phyloP scores from a whole-genome alignment of 2,113 vertebrate genomes.

The Haemorhous mexicanus region DNA sequence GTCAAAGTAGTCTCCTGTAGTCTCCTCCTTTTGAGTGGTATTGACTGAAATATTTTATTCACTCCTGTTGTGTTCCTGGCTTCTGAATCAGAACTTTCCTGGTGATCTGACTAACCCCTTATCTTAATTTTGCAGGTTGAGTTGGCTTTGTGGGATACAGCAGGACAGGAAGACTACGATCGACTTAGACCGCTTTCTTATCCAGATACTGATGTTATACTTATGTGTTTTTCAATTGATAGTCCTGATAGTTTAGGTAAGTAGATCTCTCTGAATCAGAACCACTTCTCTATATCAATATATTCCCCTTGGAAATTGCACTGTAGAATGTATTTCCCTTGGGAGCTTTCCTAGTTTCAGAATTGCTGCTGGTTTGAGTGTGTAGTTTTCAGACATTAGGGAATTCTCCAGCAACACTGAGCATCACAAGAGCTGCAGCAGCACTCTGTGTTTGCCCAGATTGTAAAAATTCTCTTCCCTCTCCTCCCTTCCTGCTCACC shows the following conservation, averaged over 20 bases:
- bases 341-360: not conserved
- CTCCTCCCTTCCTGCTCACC: not conserved
- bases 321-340: not conserved
- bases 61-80: not conserved
- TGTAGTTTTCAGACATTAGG: not conserved
- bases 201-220: constrained; percentile 97
- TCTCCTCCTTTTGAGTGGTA: not conserved
- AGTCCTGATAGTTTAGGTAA: constrained; percentile 99
- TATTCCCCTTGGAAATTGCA: not conserved
- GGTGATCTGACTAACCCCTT: not conserved
- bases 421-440: not conserved
- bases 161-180: constrained; percentile 98
- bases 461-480: not conserved
- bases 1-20: not conserved
- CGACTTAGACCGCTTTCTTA: constrained; percentile 96
- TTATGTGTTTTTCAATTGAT: constrained; percentile 99
- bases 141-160: constrained; percentile 97
- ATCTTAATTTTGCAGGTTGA: constrained; percentile 81
- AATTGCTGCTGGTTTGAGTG: not conserved
- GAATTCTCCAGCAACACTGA: not conserved
- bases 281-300: not conserved
- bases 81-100: not conserved
- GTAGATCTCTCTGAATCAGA: not conserved
- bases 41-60: not conserved
- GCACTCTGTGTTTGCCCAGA: not conserved